Conservation (phyloP, 2,797 vertebrate genomes). For the Pseudochirops cupreus region DNA sequence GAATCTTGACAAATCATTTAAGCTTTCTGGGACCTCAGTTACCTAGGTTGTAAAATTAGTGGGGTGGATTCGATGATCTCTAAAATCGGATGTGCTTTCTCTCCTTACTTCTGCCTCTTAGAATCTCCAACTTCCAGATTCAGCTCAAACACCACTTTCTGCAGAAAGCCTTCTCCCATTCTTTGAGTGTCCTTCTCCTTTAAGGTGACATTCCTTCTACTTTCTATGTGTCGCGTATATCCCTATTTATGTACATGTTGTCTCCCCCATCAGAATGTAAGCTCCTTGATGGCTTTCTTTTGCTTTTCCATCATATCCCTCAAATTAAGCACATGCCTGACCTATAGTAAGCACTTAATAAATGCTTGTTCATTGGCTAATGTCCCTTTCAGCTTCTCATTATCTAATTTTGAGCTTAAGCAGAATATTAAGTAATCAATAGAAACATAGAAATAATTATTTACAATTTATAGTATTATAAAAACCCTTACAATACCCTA, state of each 20-base stretch:
- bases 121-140: not conserved
- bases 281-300: not conserved
- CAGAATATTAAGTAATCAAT: not conserved
- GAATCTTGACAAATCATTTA: not conserved
- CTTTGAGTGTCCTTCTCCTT: not conserved
- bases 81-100: not conserved
- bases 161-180: not conserved
- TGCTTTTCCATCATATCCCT: not conserved
- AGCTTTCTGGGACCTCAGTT: not conserved
- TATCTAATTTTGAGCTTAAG: not conserved
- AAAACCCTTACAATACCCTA: conserved; percentile 14
- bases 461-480: not conserved
- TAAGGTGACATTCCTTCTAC: not conserved
- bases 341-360: not conserved
- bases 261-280: not conserved
- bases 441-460: not conserved
- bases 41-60: not conserved
- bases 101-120: not conserved
- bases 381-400: not conserved
- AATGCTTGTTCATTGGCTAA: not conserved
- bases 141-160: not conserved
- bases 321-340: not conserved
- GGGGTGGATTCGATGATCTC: not conserved
- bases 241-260: not conserved
- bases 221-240: not conserved